Conservation (phyloP, 2,113 vertebrate genomes). For the Bungarus multicinctus region DNA sequence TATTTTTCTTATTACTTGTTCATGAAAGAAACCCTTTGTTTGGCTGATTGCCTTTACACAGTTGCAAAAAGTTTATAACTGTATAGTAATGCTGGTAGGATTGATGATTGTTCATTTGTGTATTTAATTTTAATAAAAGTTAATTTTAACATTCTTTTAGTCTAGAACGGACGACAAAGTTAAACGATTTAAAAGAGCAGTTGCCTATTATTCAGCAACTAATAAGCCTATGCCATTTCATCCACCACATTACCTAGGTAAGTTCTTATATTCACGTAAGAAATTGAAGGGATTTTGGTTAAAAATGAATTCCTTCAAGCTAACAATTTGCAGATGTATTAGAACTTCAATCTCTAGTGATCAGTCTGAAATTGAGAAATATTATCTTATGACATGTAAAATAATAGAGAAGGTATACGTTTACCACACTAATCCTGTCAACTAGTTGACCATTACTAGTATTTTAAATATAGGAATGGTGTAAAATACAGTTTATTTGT, state of each 20-base stretch:
- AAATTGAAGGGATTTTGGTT: background rate
- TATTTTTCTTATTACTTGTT: background rate
- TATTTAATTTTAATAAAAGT: slow-evolving; percentile 41
- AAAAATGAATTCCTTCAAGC: background rate
- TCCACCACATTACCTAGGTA: slow-evolving; percentile 81
- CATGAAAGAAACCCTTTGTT: background rate
- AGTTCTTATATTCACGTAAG: slow-evolving; percentile 43
- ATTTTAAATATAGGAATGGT: background rate
- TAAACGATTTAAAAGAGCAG: slow-evolving; percentile 91
- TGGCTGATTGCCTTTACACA: background rate
- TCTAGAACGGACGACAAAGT: slow-evolving; percentile 95
- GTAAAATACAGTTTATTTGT: background rate
- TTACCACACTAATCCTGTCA: background rate
- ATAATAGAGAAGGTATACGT: background rate
- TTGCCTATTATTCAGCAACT: slow-evolving; percentile 90
- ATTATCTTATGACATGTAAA: background rate
- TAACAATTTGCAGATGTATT: background rate
- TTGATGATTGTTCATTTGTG: background rate
- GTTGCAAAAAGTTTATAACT: background rate
- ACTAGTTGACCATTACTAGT: background rate
- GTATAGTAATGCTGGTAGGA: background rate
- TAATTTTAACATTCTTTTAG: slow-evolving; percentile 68
- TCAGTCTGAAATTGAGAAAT: background rate
- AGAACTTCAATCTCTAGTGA: background rate
- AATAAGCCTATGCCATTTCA: slow-evolving; percentile 82